Conservation (phyloP, 2,113 vertebrate genomes). For the Sceloporus tristichus region DNA sequence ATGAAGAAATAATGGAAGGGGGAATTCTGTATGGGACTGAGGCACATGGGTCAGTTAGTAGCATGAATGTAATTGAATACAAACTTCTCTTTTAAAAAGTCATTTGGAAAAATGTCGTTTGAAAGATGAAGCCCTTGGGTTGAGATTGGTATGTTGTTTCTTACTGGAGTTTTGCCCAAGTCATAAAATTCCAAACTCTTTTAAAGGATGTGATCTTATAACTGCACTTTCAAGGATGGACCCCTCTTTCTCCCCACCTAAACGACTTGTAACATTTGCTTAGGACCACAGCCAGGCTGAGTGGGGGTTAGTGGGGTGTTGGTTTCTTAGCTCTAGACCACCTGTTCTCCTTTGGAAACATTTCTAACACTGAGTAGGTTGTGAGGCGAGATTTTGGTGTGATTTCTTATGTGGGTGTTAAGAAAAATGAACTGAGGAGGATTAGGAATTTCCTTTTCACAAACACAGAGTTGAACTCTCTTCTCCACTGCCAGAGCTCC, state of each 20-base stretch:
- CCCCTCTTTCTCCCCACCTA: not conserved
- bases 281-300: conserved; percentile 19
- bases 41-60: not conserved
- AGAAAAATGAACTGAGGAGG: not conserved
- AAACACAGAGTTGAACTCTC: not conserved
- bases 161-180: not conserved
- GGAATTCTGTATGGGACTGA: not conserved
- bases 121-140: not conserved
- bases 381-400: not conserved
- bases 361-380: not conserved
- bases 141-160: not conserved
- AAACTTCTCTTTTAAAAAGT: not conserved
- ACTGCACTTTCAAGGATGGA: not conserved
- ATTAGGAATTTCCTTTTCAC: not conserved
- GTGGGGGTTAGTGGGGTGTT: not conserved
- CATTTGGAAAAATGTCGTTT: not conserved
- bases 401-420: not conserved
- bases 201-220: not conserved
- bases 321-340: not conserved
- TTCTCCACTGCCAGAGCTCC: not conserved
- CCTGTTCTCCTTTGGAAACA: conserved; percentile 17
- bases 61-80: not conserved
- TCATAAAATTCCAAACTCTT: conserved; percentile 14
- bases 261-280: conserved; percentile 5
- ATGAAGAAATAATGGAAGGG: not conserved